Conservation (phyloP, 1,140 invertebrate species). For the Habropoda laboriosa region DNA sequence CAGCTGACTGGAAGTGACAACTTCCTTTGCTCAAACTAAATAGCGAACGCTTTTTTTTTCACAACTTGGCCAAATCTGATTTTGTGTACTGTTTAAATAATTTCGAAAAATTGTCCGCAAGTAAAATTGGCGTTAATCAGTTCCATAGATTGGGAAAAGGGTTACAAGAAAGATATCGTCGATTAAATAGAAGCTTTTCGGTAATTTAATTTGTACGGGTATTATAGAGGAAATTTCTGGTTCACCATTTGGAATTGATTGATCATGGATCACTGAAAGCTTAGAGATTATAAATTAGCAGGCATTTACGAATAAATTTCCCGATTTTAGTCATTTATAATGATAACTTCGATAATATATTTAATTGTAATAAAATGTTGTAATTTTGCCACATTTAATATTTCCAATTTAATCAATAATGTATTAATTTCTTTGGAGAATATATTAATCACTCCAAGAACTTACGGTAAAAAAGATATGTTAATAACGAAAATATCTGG, state of each 20-base stretch:
- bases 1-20: constrained; percentile 48
- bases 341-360: too few relatives aligned
- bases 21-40: constrained; percentile 55
- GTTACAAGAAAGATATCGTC: too few relatives aligned
- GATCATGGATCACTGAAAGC: not conserved
- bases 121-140: too few relatives aligned
- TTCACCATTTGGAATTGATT: not conserved
- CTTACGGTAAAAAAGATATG: too few relatives aligned
- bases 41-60: constrained; percentile 30
- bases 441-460: too few relatives aligned
- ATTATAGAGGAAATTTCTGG: not conserved
- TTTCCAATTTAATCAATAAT: too few relatives aligned
- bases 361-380: too few relatives aligned
- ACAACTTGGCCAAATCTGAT: constrained; percentile 16
- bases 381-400: too few relatives aligned
- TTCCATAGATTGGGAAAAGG: too few relatives aligned
- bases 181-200: not conserved
- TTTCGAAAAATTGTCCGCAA: not conserved
- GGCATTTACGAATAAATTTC: not conserved
- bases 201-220: constrained; percentile 12
- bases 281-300: not conserved
- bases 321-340: not conserved
- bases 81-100: constrained; percentile 20
- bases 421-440: too few relatives aligned
- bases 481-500: too few relatives aligned